phyloP scores from a whole-genome alignment of 2,797 vertebrate species.

The Parotocinclus haroldoi region DNA sequence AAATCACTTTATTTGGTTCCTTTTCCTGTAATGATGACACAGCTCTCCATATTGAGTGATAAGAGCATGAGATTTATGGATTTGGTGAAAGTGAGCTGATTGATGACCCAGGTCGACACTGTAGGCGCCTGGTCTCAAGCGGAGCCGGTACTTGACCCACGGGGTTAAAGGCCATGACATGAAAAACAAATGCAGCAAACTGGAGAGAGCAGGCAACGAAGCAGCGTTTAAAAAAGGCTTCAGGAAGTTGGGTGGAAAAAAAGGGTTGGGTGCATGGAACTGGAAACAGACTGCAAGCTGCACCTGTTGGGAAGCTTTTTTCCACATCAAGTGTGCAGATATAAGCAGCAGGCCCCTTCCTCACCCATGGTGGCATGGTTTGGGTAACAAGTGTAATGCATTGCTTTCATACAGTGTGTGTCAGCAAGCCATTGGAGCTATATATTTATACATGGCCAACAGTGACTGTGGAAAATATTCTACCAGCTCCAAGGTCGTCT shows the following conservation, averaged over 20 bases:
- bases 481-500: conserved; percentile 52
- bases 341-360: conserved; percentile 40
- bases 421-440: conserved; percentile 39
- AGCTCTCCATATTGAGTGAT: not conserved
- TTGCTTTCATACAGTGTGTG: conserved; percentile 51
- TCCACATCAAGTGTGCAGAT: conserved; percentile 61
- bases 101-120: conserved; percentile 3
- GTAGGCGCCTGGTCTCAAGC: not conserved
- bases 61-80: conserved; percentile 13
- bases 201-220: conserved; percentile 7
- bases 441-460: conserved; percentile 53
- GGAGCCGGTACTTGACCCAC: conserved; percentile 33
- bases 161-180: conserved; percentile 29
- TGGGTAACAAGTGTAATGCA: conserved; percentile 59
- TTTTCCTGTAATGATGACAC: not conserved
- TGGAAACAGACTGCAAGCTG: conserved; percentile 44
- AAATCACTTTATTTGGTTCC: not conserved
- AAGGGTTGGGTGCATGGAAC: conserved; percentile 45
- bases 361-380: conserved; percentile 39
- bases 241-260: conserved; percentile 52
- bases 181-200: conserved; percentile 25
- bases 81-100: conserved; percentile 33
- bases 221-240: conserved; percentile 18
- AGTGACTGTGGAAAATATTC: conserved; percentile 65
- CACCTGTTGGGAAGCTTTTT: conserved; percentile 57